A percentile compares a stretch with the other conserved stretches of the same genome.
Conservation (phyloP, 2,888 invertebrate genomes). For the Caenorhabditis sp. region DNA sequence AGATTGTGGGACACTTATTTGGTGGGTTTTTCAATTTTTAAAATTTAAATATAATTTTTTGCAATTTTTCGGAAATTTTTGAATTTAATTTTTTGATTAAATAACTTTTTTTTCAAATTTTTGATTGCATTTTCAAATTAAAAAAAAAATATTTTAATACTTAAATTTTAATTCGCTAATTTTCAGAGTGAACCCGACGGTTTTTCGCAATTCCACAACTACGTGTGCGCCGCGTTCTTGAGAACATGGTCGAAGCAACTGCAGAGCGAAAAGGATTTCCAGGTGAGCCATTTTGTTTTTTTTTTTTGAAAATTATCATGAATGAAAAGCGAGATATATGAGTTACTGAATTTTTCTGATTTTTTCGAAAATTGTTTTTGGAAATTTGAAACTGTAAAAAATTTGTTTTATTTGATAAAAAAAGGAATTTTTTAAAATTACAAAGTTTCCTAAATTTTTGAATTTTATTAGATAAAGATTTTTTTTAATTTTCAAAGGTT, state of each 20-base stretch:
- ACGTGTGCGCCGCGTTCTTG: slow-evolving; percentile 99
- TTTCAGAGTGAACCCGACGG: slow-evolving; percentile 89
- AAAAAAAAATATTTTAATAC: too few relatives aligned
- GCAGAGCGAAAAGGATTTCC: slow-evolving; percentile 95
- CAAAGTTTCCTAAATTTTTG: too few relatives aligned
- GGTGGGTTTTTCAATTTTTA: slow-evolving; percentile 85
- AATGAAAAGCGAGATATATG: too few relatives aligned
- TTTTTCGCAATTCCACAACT: slow-evolving; percentile 97
- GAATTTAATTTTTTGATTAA: too few relatives aligned
- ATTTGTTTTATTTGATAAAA: slow-evolving; percentile 12
- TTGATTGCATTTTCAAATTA: too few relatives aligned
- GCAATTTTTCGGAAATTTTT: too few relatives aligned
- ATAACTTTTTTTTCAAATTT: too few relatives aligned
- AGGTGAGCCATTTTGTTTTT: slow-evolving; percentile 86
- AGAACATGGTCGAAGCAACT: slow-evolving; percentile 94
- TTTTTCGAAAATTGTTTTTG: too few relatives aligned
- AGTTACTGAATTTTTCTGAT: too few relatives aligned
- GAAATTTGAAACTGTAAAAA: background rate
- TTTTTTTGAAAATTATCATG: background rate
- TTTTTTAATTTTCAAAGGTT: too few relatives aligned
- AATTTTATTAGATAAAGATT: too few relatives aligned
- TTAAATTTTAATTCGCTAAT: background rate
- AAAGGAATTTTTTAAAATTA: background rate
- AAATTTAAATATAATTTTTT: background rate
- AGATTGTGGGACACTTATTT: slow-evolving; percentile 99